These are phyloP conservation scores for Pelusios castaneus DNA, from an alignment of 2,113 vertebrate species.

Conservation along the genomic window DNA sequence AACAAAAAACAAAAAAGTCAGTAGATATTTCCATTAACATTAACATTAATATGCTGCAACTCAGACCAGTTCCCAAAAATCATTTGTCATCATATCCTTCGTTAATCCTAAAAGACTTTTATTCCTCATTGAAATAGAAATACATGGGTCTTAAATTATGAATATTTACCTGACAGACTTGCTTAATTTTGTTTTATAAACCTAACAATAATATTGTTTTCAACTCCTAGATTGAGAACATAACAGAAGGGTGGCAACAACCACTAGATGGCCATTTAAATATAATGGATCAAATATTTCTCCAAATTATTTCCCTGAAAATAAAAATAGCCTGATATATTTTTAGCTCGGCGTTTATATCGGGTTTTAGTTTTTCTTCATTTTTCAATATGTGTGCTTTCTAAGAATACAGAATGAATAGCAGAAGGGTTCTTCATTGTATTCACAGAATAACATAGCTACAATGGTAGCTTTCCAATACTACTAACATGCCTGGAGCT, in stretches of 20 bases:
- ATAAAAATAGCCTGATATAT: not conserved
- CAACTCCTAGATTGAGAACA: not conserved
- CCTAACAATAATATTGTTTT: not conserved
- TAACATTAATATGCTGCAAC: not conserved
- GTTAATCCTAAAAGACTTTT: not conserved
- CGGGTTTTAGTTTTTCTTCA: not conserved
- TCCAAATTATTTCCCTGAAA: not conserved
- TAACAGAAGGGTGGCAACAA: not conserved
- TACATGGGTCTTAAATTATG: not conserved
- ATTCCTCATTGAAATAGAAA: not conserved
- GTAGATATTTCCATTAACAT: too few relatives aligned
- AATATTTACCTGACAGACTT: not conserved
- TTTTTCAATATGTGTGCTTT: constrained; percentile 6
- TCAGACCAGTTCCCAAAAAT: not conserved
- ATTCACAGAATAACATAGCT: not conserved
- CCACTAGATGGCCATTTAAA: constrained; percentile 29
- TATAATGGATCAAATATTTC: constrained; percentile 24
- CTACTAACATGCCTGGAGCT: constrained; percentile 34
- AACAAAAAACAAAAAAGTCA: too few relatives aligned
- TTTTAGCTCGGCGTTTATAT: constrained; percentile 23
- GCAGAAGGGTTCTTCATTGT: not conserved
- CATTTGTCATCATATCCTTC: not conserved
- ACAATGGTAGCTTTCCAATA: not conserved
- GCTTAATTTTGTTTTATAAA: not conserved
- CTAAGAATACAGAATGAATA: not conserved